phyloP scores from a whole-genome alignment of 2,797 vertebrate species.

The Artibeus lituratus region DNA sequence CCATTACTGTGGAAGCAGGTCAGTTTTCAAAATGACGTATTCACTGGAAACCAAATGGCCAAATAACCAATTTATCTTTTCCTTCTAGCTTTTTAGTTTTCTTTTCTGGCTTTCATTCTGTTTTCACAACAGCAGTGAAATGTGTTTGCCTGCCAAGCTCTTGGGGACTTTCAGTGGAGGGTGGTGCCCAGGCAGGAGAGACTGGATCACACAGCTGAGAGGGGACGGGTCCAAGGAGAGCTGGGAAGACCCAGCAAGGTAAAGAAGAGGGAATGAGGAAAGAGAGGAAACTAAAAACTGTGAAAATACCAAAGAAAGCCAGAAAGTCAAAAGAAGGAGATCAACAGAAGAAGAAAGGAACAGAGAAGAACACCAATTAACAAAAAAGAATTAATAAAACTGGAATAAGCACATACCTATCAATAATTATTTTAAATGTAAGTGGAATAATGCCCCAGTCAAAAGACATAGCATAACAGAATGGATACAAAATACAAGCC shows the following conservation, averaged over 20 bases:
- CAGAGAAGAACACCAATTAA: no score
- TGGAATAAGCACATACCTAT: no score
- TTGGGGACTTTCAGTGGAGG: neutral
- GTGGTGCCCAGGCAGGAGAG: neutral
- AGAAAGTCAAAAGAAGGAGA: no score
- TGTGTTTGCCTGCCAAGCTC: neutral
- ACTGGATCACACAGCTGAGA: neutral
- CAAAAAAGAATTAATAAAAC: no score
- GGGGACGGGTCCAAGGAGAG: neutral
- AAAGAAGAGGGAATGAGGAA: neutral
- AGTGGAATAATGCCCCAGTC: no score
- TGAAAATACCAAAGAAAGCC: no score
- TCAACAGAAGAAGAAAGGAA: no score
- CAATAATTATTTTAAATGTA: no score
- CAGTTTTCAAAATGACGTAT: neutral
- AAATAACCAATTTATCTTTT: neutral
- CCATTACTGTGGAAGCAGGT: neutral
- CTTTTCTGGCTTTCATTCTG: neutral
- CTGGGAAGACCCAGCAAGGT: neutral
- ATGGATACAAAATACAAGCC: no score
- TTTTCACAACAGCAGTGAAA: neutral
- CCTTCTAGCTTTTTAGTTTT: neutral
- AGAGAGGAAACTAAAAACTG: neutral
- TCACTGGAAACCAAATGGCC: neutral
- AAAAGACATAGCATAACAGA: no score